Percentiles rank a stretch among this genome's conserved stretches.
These are phyloP conservation scores for Campylomormyrus tamandua DNA, from an alignment of 2,113 vertebrate genomes.

Conservation along the genomic window DNA sequence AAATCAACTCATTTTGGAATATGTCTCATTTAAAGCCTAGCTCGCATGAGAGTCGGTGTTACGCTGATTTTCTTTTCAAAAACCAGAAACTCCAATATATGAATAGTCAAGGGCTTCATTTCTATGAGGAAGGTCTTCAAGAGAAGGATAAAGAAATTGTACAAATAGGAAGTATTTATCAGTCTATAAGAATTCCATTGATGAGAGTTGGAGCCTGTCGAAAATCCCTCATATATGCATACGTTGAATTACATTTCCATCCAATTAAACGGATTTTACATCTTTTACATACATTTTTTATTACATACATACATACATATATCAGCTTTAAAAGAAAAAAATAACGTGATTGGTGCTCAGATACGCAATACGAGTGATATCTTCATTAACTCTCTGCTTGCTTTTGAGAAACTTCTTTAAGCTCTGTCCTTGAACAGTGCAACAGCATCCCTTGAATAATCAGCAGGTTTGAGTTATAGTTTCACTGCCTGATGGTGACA, in stretches of 20 bases:
- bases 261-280: background rate
- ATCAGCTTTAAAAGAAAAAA: background rate
- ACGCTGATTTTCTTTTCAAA: background rate
- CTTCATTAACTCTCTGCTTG: background rate
- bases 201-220: background rate
- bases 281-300: background rate
- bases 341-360: background rate
- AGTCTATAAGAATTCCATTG: background rate
- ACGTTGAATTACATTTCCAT: background rate
- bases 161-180: background rate
- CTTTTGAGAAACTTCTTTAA: background rate
- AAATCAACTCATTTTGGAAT: background rate
- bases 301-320: background rate
- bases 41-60: background rate
- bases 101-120: background rate
- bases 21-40: background rate
- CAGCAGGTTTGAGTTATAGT: conserved; percentile 43
- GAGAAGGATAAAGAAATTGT: background rate
- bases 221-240: background rate
- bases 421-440: conserved; percentile 39
- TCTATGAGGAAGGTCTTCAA: background rate
- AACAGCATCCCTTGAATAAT: conserved; percentile 42
- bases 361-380: background rate
- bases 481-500: conserved; percentile 30
- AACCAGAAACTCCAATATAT: background rate